Percentiles rank a stretch among this genome's conserved stretches.
Conservation (phyloP, 2,888 invertebrate genomes). For the Phalera bucephala region DNA sequence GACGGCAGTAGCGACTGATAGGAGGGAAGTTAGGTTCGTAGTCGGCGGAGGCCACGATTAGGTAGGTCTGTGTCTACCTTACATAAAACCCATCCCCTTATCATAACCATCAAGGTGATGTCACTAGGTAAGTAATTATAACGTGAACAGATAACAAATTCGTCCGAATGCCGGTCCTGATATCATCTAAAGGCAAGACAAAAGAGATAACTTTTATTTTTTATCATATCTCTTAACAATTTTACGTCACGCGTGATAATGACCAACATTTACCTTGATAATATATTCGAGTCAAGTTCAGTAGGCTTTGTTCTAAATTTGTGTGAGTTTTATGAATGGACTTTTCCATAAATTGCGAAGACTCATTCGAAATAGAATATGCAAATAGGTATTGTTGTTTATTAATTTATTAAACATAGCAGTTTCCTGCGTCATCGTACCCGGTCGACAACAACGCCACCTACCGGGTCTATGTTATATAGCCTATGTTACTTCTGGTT, state of each 20-base stretch:
- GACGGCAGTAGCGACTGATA: no score
- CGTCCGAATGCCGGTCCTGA: constrained; percentile 18
- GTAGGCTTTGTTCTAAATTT: constrained; percentile 4
- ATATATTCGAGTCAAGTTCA: constrained; percentile 55
- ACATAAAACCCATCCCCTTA: background rate
- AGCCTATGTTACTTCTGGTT: no score
- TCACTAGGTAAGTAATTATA: constrained; percentile 9
- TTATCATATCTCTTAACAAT: constrained; percentile 48
- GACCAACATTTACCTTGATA: constrained; percentile 42
- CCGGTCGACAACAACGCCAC: no score
- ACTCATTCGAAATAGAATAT: no score
- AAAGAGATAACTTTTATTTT: constrained; percentile 38
- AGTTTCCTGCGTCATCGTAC: no score
- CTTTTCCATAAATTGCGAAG: background rate
- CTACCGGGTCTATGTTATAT: no score
- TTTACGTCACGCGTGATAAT: constrained; percentile 51
- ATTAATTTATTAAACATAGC: no score
- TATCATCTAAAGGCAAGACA: constrained; percentile 41
- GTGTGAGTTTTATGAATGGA: background rate
- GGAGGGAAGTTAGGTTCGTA: no score
- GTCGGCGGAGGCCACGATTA: no score
- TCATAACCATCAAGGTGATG: no score
- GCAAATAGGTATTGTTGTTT: no score
- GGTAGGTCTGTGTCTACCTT: no score
- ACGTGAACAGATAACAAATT: constrained; percentile 16